These are phyloP conservation scores for Dioctria linearis DNA, from an alignment of 2,888 invertebrate genomes.

Conservation along the genomic window DNA sequence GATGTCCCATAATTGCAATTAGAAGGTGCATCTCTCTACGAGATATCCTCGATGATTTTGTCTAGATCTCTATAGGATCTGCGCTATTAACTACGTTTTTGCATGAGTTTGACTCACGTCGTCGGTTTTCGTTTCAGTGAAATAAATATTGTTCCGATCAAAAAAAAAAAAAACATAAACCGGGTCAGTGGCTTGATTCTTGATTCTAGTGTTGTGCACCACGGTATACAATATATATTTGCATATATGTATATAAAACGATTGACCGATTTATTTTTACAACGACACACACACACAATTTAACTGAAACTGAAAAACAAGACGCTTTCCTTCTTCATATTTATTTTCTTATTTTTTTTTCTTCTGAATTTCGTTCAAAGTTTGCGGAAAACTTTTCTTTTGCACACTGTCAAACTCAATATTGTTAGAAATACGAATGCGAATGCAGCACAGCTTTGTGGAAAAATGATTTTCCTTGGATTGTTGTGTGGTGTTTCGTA, in stretches of 20 bases:
- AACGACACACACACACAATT: constrained; percentile 32
- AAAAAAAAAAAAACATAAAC: not conserved
- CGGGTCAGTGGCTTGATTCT: constrained; percentile 17
- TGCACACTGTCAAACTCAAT: constrained; percentile 29
- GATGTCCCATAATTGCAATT: constrained; percentile 51
- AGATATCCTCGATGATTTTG: constrained; percentile 5
- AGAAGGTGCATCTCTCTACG: constrained; percentile 47
- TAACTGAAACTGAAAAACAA: constrained; percentile 24
- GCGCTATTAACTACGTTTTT: constrained; percentile 17
- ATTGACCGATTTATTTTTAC: constrained; percentile 35
- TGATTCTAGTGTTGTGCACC: not conserved
- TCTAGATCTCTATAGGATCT: not conserved
- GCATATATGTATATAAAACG: no score
- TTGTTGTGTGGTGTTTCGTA: not conserved
- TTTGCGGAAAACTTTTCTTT: constrained; percentile 32
- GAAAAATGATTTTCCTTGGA: not conserved
- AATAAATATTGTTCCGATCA: not conserved
- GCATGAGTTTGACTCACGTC: constrained; percentile 7
- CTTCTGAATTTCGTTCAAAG: constrained; percentile 11
- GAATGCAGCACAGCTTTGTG: not conserved
- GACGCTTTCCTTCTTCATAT: constrained; percentile 12
- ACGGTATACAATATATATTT: not conserved
- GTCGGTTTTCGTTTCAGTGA: not conserved
- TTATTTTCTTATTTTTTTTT: constrained; percentile 1
- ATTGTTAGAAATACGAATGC: constrained; percentile 15